Base-by-base conservation (phyloP, 2,113 vertebrate species). In the Alaudala cheleensis region DNA sequence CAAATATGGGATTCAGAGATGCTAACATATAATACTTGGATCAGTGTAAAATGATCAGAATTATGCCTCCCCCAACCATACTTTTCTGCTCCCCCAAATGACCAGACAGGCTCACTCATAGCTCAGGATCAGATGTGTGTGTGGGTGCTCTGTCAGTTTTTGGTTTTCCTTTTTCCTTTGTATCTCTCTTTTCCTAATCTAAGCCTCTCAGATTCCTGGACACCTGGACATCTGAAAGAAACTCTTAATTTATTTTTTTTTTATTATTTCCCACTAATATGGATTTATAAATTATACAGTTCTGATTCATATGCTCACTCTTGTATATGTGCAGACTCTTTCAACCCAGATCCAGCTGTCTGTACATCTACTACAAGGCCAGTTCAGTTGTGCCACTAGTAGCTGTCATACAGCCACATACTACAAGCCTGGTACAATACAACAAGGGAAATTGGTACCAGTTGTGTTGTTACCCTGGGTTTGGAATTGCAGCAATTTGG, bases 111-210 rank as follows among this genome's bases (percentile, higher is more conserved):
- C 4, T 70, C 51, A 61, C 49, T 70, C 19, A 34, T 34, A 65
- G n/a, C 18, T 84, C 18, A 51, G 11, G 6, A 3, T n/a, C 81
- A 45, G 13, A 62, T 4, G 11, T 33, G 4, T 14, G 2, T 20
- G 7, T 5, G 5, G 7, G 11, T 6, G 2, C 16, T 45, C 5
- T 5, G 47, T 12, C 26, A 3, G 0, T 9, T 77, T 29, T 51
- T 4, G 37, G 4, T 34, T 12, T n/a, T 31, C 20, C 11, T 31
- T 42, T 24, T 28, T 39, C 14, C 5, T 29, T 67, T 21, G 0
- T 16, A 11, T 65, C 15, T 54, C 34, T 66, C 4, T 57, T 67
- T 83, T 31, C 56, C 33, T n/a, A 51, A 61, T 24, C 10, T 49
- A 33, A 90, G 22, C 6, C 31, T 56, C 21, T 11, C 26, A 18